phyloP scores from a whole-genome alignment of 1,140 invertebrate genomes.

The Papilio dardanus region DNA sequence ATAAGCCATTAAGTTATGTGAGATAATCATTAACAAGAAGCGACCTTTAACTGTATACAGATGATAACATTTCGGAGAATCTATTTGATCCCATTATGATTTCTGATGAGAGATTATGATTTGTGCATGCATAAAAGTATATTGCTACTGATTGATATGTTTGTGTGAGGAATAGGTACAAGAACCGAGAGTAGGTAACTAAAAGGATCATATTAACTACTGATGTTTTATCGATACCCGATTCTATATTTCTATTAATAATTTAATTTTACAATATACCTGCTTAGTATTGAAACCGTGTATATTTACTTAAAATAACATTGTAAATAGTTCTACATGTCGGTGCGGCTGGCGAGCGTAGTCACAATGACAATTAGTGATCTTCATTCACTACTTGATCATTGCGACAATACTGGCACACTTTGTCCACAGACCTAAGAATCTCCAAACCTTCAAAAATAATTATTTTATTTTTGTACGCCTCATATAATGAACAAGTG shows the following conservation, averaged over 20 bases:
- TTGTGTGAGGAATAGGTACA: no score
- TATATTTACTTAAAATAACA: neutral
- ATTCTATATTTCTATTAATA: no score
- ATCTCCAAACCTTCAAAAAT: conserved; percentile 22
- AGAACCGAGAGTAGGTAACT: no score
- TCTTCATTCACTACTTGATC: conserved; percentile 61
- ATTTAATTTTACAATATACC: no score
- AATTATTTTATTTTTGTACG: neutral
- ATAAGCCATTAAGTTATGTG: neutral
- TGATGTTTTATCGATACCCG: no score
- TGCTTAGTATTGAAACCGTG: no score
- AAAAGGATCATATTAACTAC: no score
- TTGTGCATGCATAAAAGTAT: no score
- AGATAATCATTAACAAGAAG: neutral
- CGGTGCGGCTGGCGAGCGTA: conserved; percentile 17
- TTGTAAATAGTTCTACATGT: neutral
- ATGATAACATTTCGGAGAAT: neutral
- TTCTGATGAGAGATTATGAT: neutral
- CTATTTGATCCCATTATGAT: neutral
- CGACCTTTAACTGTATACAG: neutral
- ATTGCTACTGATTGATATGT: no score
- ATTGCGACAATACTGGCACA: conserved; percentile 53
- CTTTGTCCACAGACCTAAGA: conserved; percentile 50
- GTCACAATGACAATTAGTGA: conserved; percentile 60
- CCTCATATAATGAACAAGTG: neutral